Conservation (phyloP, 1,140 invertebrate species). For the Hycleus cichorii region DNA sequence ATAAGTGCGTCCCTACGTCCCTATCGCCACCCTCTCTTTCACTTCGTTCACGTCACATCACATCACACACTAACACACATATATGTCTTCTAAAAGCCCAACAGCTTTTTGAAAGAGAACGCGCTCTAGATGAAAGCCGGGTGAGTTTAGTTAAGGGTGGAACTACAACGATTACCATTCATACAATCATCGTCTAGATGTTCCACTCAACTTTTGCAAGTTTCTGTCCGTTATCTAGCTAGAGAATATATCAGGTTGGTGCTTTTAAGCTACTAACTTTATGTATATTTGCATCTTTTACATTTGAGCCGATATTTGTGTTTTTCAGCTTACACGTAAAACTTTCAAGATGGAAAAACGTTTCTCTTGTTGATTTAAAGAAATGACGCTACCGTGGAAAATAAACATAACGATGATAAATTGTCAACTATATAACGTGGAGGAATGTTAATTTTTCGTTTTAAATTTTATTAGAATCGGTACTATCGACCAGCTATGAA, state of each 20-base stretch:
- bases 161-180: background rate
- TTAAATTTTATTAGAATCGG: too few species aligned
- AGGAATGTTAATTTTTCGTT: too few species aligned
- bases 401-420: too few species aligned
- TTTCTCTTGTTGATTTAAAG: slow-evolving; percentile 10
- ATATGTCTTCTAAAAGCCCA: slow-evolving; percentile 19
- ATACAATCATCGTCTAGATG: slow-evolving; percentile 9
- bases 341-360: slow-evolving; percentile 14
- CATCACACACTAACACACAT: slow-evolving; percentile 13
- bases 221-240: slow-evolving; percentile 31
- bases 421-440: too few species aligned
- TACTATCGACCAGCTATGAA: background rate
- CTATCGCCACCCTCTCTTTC: background rate
- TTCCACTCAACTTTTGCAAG: slow-evolving; percentile 42
- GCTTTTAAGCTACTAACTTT: slow-evolving; percentile 20
- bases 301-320: slow-evolving; percentile 21
- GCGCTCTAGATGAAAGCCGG: background rate
- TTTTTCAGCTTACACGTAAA: slow-evolving; percentile 13
- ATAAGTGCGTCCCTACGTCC: slow-evolving; percentile 22
- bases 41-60: slow-evolving; percentile 2
- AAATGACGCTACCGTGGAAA: too few species aligned
- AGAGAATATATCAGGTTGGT: slow-evolving; percentile 20
- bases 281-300: slow-evolving; percentile 20
- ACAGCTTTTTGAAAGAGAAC: slow-evolving; percentile 20
- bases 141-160: too few species aligned